Base-by-base conservation (phyloP, 2,888 invertebrate species). In the Teinopalpus imperialis region DNA sequence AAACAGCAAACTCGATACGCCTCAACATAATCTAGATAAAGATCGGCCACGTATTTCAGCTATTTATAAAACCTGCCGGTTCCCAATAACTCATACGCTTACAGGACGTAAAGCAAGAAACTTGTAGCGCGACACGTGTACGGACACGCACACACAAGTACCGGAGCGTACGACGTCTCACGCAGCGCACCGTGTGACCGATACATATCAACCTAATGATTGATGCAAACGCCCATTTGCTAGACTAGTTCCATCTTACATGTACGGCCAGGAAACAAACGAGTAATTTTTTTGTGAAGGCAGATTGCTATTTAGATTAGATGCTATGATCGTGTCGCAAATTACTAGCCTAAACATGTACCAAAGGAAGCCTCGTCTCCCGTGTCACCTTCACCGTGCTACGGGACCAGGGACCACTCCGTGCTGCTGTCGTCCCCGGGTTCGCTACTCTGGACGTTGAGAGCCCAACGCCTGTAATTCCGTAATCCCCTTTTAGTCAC, bases 121-220 rank as follows among this genome's bases (percentile, higher is more conserved):
- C 41, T 47, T 40, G 48, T 43, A 29, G 31, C 35, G 12, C 35
- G 18, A 39, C 35, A 21, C 27, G 34, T 30, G 39, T 32, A 43
- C 46, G 32, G 47, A 49, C 37, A 49, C 42, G 37, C 30, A 21
- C 39, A 43, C 13, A 21, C 13, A 6, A 21, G 12, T 13, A 14
- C 3, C 7, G 13, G 16, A 24, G 21, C 30, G 48, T 48, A 30
- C 43, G 31, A 36, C 46, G 40, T 47, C 43, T 14, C 37, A 10
- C 36, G 31, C 37, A 26, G 31, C 9, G 27, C 14, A 26, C 40
- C 72, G 76, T 73, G 77, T 70, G 74, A 74, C 69, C 74, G 81
- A 83, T 83, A 74, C 79, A 66, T 81, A 83, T 83, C 81, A 68
- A 60, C 50, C 49, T 66, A 73, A 74, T 82, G 82, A 85, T 83